Conservation (phyloP, 2,888 invertebrate genomes). For the Acleris cristana region DNA sequence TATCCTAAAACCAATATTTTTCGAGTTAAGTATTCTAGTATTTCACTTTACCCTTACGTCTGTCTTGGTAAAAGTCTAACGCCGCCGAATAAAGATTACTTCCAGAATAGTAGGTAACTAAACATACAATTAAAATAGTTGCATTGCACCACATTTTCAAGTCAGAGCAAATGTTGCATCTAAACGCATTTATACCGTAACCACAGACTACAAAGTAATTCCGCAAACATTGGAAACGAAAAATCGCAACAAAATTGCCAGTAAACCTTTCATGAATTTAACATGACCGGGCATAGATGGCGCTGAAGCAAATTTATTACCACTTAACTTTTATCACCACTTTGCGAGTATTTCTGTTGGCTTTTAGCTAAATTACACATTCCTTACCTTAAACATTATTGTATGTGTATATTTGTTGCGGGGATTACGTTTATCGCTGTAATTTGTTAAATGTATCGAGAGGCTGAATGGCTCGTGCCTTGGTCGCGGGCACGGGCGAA, state of each 20-base stretch:
- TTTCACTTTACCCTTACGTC: too few species aligned
- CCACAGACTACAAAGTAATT: slow-evolving; percentile 6
- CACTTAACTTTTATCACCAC: slow-evolving; percentile 39
- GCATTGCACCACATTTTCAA: too few species aligned
- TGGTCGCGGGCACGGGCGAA: slow-evolving; percentile 40
- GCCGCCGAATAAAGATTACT: too few species aligned
- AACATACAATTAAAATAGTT: too few species aligned
- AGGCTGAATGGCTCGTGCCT: slow-evolving; percentile 21
- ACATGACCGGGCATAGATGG: slow-evolving; percentile 40
- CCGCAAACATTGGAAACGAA: slow-evolving; percentile 23
- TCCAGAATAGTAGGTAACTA: too few species aligned
- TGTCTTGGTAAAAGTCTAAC: too few species aligned
- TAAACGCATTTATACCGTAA: neutral
- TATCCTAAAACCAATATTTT: too few species aligned
- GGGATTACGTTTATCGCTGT: slow-evolving; percentile 30
- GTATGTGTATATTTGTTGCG: slow-evolving; percentile 31
- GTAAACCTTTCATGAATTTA: slow-evolving; percentile 36
- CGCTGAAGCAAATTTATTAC: slow-evolving; percentile 40
- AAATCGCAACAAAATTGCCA: slow-evolving; percentile 45
- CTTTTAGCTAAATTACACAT: slow-evolving; percentile 41
- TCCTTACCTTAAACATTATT: slow-evolving; percentile 35
- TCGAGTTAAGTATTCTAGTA: too few species aligned
- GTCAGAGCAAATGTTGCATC: too few species aligned
- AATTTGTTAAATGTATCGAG: slow-evolving; percentile 36
- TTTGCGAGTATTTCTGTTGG: slow-evolving; percentile 33